phyloP scores from a whole-genome alignment of 2,113 vertebrate species.

The Neoarius graeffei region DNA sequence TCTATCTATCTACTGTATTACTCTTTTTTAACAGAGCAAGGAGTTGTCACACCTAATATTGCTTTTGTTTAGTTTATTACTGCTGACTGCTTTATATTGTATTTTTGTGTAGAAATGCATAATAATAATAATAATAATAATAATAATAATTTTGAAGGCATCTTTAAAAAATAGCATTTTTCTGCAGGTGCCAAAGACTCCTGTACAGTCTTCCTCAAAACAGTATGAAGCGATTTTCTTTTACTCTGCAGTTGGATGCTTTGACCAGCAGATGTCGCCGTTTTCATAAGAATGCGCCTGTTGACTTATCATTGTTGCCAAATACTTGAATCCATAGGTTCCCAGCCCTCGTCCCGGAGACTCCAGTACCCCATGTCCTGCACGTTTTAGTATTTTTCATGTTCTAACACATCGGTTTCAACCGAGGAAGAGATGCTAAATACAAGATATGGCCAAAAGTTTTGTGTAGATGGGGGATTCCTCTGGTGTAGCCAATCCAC shows the following conservation, averaged over 20 bases:
- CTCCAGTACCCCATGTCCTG: background rate
- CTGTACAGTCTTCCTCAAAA: background rate
- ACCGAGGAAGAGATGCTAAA: background rate
- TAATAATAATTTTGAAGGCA: background rate
- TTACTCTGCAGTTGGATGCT: background rate
- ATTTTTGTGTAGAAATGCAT: background rate
- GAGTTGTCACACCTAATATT: background rate
- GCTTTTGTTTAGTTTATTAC: background rate
- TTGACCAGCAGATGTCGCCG: conserved; percentile 37
- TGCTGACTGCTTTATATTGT: background rate
- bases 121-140: too few relatives aligned
- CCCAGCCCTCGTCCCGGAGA: background rate
- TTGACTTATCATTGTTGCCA: background rate
- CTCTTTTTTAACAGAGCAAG: background rate
- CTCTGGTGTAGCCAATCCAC: too few relatives aligned
- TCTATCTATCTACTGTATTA: background rate
- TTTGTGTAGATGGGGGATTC: background rate
- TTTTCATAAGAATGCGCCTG: background rate
- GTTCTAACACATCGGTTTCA: background rate
- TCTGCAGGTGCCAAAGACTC: background rate
- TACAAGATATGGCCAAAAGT: background rate
- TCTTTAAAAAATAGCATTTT: background rate
- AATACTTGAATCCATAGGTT: background rate
- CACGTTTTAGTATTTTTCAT: background rate
- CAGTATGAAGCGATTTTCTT: background rate